A percentile compares a stretch with the other conserved stretches of the same genome.
Evolutionary conservation across 2,797 vertebrate species (phyloP).

Genomic region (Sternarchorhynchus goeldii): DNA sequence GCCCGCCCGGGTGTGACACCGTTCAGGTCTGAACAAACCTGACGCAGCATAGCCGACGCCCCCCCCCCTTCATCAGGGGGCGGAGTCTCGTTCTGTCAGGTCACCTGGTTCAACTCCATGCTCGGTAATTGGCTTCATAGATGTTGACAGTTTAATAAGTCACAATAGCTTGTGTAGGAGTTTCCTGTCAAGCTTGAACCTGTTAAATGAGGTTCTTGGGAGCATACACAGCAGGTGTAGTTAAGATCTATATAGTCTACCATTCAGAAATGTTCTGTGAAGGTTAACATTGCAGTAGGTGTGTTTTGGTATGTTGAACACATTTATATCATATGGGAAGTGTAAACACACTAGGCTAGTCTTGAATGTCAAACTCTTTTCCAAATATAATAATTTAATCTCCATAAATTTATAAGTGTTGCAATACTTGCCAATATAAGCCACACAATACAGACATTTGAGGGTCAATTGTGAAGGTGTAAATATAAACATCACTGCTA

Average conservation of each 20-base stretch:
- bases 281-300: too few relatives aligned
- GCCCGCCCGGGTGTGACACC: conserved; percentile 61
- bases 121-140: conserved; percentile 39
- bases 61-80: conserved; percentile 5
- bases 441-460: too few relatives aligned
- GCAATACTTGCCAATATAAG: too few relatives aligned
- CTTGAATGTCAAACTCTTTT: too few relatives aligned
- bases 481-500: not conserved
- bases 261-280: too few relatives aligned
- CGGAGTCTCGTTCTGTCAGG: conserved; percentile 1
- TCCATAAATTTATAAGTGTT: too few relatives aligned
- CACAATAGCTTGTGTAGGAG: conserved; percentile 1
- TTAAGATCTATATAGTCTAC: too few relatives aligned
- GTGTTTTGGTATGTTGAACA: too few relatives aligned
- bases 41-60: conserved; percentile 46
- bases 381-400: too few relatives aligned
- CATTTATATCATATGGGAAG: too few relatives aligned
- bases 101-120: conserved; percentile 17
- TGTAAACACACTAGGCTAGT: too few relatives aligned
- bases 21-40: conserved; percentile 54
- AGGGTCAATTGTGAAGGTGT: not conserved
- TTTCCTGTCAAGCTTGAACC: not conserved
- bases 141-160: conserved; percentile 57
- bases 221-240: too few relatives aligned
- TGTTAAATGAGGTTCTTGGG: not conserved